Conservation (phyloP, 2,113 vertebrate genomes). For the Phycodurus eques region DNA sequence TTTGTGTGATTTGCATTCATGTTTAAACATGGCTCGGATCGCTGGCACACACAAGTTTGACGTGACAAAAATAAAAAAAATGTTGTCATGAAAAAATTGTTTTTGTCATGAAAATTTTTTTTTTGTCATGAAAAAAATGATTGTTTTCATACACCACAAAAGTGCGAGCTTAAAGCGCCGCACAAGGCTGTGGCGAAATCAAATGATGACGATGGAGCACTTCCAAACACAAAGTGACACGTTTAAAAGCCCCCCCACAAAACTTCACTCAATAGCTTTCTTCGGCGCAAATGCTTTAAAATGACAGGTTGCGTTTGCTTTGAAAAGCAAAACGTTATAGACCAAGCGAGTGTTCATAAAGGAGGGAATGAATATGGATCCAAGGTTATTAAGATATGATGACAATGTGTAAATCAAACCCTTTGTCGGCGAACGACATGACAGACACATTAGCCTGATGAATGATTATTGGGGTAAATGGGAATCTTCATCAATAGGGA, state of each 20-base stretch:
- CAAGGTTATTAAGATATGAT: constrained; percentile 5
- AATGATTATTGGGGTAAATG: constrained; percentile 7
- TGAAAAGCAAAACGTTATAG: constrained; percentile 16
- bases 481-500: constrained; percentile 8
- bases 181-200: constrained; percentile 30
- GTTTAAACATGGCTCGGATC: constrained; percentile 53
- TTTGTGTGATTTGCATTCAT: constrained; percentile 1
- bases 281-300: constrained; percentile 34
- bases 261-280: constrained; percentile 27
- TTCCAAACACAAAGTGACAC: constrained; percentile 47
- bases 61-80: constrained; percentile 50
- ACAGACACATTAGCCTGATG: constrained; percentile 14
- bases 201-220: constrained; percentile 51
- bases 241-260: constrained; percentile 28
- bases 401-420: constrained; percentile 11
- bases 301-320: constrained; percentile 18
- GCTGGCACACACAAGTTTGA: constrained; percentile 50
- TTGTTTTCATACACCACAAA: constrained; percentile 38
- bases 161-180: constrained; percentile 22
- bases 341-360: constrained; percentile 6
- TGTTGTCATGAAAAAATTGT: too few relatives aligned
- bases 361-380: constrained; percentile 8
- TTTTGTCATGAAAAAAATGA: constrained; percentile 26
- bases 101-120: too few relatives aligned
- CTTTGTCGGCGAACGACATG: neutral